Base-by-base conservation (phyloP, 2,113 vertebrate genomes). In the Myotis lucifugus region DNA sequence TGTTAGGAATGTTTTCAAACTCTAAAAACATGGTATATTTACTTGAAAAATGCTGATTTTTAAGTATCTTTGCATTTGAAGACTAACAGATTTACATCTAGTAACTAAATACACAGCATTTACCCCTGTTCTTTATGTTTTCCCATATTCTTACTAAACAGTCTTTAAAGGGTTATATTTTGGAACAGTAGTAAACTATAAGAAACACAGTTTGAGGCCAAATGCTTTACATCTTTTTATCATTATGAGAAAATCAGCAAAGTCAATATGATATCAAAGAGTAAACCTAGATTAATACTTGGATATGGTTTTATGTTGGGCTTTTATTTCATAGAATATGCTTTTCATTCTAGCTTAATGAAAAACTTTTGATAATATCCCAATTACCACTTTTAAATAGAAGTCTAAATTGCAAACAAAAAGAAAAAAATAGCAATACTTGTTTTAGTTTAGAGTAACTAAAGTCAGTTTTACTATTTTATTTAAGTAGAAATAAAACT, bases 401-500 rank as follows among this genome's bases (percentile, higher is more conserved):
- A 74, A 79, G 14, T 79, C 10, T 78, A 40, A 73, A 79, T 83
- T 67, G 19, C 77, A 82, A 74, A 9, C 7, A 82, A 76, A 88
- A 74, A 50, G 56, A 69, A 52, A 70, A 79, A 74, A 2, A 29
- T 46, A 46, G 7, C 42, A 74, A 15, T 27, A 74, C 8, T 85
- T 64, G 13, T 77, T 67, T 95, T 84, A 92, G 21, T 69, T 74
- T 69, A 69, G n/a, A 95, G 15, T 48, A 79, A 67, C 23, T 66
- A 8, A 85, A 88, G 59, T 52, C 18, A 83, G 2, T 48, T 78
- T 93, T 8, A 52, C 29, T 85, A 46, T n/a, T 86, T 90, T 52
- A 93, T 74, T 72, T 86, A 76, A 95, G 3, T 66, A 74, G 89
- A 95, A 93, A 91, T 3, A 17, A 85, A 87, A 46, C 2, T 52